Base-by-base conservation (phyloP, 2,113 vertebrate species). In the Azemiops feae region DNA sequence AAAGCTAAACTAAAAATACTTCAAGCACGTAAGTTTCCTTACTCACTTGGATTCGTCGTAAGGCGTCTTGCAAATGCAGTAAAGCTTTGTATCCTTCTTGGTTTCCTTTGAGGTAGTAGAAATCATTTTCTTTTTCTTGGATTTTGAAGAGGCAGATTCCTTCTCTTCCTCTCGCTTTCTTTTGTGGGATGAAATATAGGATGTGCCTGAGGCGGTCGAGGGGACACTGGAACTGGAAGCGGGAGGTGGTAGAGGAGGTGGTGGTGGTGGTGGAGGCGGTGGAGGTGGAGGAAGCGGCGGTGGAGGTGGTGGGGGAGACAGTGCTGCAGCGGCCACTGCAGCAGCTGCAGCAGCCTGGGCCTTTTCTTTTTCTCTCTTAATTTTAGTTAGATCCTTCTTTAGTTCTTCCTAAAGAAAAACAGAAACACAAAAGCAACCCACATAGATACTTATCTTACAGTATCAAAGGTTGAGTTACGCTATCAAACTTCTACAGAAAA, bases 11-110 rank as follows among this genome's bases (percentile, higher is more conserved):
- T 53, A 90, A 1, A 43, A 92, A 74, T 34, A 85, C 54, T 3
- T 60, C 58, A 43, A 92, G 55, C 43, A 93, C 25, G 1, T 0
- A 47, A 91, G 39, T 4, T 1, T 64, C 0, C 0, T 55, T 93
- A 98, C 99, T 98, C 97, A 99, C 99, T 99, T 99, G 30, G 99
- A 99, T 97, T 99, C 99, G 9, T 99, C 99, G 0, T 99, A 99
- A 95, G 99, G 98, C 12, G 99, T 99, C 97, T 99, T 99, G 97
- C 99, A 99, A 97, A 99, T 98, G 97, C 99, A 99, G 97, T 99
- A 99, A 97, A 99, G 98, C 96, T 99, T 99, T 96, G 98, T 99
- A 98, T 99, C 99, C 97, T 99, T 99, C 98, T 99, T 99, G 90
- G 98, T 98, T 96, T 99, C 99, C 98, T 99, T 99, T 98, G 99